Base-by-base conservation (phyloP, 1,140 invertebrate genomes). In the Zaprionus camerounensis region DNA sequence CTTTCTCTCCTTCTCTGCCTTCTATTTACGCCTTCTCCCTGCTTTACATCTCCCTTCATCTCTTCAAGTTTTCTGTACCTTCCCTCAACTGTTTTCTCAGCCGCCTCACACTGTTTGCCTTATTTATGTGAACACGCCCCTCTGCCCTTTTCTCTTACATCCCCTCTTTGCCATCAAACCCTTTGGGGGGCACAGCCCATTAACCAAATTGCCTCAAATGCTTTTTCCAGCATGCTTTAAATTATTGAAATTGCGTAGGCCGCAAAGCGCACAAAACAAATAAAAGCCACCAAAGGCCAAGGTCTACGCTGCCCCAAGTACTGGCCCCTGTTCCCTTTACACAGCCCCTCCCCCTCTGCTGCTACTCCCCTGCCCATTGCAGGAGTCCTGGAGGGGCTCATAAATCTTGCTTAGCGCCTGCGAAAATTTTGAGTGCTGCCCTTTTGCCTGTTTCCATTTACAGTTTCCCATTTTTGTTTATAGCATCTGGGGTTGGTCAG, bases 381-480 rank as follows among this genome's bases (percentile, higher is more conserved):
- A 24, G 31, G 31, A 9, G 28, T 7, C 59, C 72, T 63, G 64
- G 22, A 64, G 85, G 78, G 78, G 26, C 84, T 76, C 84, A 87
- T 87, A 87, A 87, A 88, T 87, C 84, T 88, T 87, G 81, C 84
- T 87, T 87, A 84, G 84, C 74, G 80, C 71, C 57, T 76, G 41
- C 41, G 31, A 69, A 64, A 85, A 86, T 79, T 75, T 68, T 77
- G 38, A 55, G 58, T n/a, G 69, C 17, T 55, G 66, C 41, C 64
- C 34, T 77, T 77, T 76, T 55, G 20, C 6, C 56, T 56, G 38
- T 20, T 46, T 31, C 56, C 17, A 7, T 12, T 22, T 38, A 17
- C 34, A 12, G 17, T 55, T 63, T 38, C 44, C 41, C 41, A 36
- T 72, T 65, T 67, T 67, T 49, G 55, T 66, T 80, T 70, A 59